Conservation (phyloP, 1,140 invertebrate genomes). For the Scaptomyza graminum region DNA sequence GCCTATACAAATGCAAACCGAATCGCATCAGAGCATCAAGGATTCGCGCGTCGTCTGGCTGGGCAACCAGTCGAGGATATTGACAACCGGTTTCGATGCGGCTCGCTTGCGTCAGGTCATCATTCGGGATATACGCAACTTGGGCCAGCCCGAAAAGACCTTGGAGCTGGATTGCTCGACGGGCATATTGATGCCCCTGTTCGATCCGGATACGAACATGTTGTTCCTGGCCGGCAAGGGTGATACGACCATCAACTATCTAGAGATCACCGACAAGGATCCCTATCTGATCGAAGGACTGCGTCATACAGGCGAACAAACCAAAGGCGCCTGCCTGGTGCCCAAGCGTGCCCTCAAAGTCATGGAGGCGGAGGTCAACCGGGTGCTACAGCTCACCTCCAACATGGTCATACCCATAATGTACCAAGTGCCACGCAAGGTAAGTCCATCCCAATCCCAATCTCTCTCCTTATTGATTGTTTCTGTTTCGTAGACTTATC, state of each 20-base stretch:
- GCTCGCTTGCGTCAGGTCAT: slow-evolving; percentile 92
- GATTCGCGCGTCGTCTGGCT: slow-evolving; percentile 96
- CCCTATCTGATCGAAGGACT: slow-evolving; percentile 92
- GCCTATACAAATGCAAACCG: slow-evolving; percentile 87
- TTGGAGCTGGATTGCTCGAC: slow-evolving; percentile 94
- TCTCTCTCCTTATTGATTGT: neutral
- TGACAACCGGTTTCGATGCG: slow-evolving; percentile 92
- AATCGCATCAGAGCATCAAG: slow-evolving; percentile 94
- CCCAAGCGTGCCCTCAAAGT: slow-evolving; percentile 96
- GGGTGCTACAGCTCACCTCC: slow-evolving; percentile 93
- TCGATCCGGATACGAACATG: slow-evolving; percentile 96
- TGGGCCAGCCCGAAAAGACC: slow-evolving; percentile 90
- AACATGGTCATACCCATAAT: slow-evolving; percentile 95
- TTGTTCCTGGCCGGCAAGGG: slow-evolving; percentile 96
- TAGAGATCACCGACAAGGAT: slow-evolving; percentile 93
- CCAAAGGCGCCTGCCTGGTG: slow-evolving; percentile 95
- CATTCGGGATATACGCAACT: slow-evolving; percentile 93
- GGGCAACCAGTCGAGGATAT: slow-evolving; percentile 90
- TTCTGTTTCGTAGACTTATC: slow-evolving; percentile 88
- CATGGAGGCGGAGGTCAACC: slow-evolving; percentile 97
- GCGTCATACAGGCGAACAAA: slow-evolving; percentile 89
- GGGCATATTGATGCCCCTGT: slow-evolving; percentile 94
- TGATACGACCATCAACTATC: slow-evolving; percentile 93
- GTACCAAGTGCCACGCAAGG: slow-evolving; percentile 96
- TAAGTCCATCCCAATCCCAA: slow-evolving; percentile 13